phyloP scores from a whole-genome alignment of 2,113 vertebrate genomes.

The Peromyscus polionotus region DNA sequence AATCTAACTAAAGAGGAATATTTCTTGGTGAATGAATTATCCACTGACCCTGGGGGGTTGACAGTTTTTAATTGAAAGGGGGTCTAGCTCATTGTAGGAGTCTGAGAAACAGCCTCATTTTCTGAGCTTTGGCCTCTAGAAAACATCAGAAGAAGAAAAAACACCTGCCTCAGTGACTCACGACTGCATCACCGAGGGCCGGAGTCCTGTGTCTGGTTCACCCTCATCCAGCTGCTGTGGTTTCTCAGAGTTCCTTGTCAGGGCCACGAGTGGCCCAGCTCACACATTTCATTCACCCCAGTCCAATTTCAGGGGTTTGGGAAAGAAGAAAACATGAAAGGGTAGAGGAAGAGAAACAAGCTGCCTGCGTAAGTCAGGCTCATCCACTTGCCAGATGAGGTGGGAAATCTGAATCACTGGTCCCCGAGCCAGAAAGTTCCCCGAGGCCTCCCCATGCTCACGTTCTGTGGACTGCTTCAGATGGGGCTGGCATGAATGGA shows the following conservation, averaged over 20 bases:
- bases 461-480: not conserved
- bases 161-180: not conserved
- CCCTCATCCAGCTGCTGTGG: not conserved
- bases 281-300: not conserved
- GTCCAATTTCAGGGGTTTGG: not conserved
- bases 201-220: not conserved
- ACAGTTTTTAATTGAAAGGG: not conserved
- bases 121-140: not conserved
- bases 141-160: not conserved
- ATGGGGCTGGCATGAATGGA: not conserved
- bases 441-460: not conserved
- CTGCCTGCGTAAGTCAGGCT: not conserved
- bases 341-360: not conserved
- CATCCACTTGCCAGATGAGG: not conserved
- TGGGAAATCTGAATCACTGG: not conserved
- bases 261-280: not conserved
- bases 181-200: not conserved
- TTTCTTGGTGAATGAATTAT: not conserved
- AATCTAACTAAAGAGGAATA: not conserved
- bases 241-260: not conserved
- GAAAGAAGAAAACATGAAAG: not conserved
- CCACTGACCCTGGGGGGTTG: not conserved
- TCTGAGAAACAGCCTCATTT: not conserved
- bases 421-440: not conserved
- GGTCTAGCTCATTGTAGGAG: not conserved